Evolutionary conservation across 2,113 vertebrate species (phyloP).

Genomic region (Redunca redunca): DNA sequence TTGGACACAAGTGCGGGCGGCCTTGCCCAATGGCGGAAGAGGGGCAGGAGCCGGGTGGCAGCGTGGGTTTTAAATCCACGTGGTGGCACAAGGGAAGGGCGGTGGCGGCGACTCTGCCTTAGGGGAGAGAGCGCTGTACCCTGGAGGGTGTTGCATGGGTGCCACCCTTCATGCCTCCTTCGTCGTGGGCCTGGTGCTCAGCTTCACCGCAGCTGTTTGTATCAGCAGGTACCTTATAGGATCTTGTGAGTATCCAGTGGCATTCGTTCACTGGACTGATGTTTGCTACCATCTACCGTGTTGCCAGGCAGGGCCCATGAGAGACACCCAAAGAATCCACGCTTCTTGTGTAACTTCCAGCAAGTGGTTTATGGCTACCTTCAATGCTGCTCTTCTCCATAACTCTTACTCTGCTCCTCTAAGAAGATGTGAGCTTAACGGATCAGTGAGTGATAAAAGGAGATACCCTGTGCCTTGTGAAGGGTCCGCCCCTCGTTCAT

Average conservation of each 20-base stretch:
- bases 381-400: background rate
- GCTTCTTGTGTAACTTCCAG: background rate
- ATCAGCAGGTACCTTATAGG: background rate
- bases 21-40: slow-evolving; percentile 34
- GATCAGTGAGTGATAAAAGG: accelerated
- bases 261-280: background rate
- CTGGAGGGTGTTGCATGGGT: background rate
- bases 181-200: background rate
- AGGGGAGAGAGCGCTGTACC: background rate
- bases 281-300: background rate
- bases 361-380: background rate
- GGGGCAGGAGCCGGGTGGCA: background rate
- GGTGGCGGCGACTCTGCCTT: background rate
- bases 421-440: accelerated
- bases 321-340: too few species aligned
- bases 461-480: background rate
- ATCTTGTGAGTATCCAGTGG: background rate
- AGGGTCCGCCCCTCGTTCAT: background rate
- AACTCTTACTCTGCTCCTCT: accelerated
- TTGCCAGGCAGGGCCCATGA: background rate
- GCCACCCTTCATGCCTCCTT: background rate
- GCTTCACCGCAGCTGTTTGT: background rate
- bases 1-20: slow-evolving; percentile 1
- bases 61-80: slow-evolving; percentile 67
- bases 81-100: slow-evolving; percentile 33